Conservation (phyloP, 2,888 invertebrate species). For the Xestia sexstrigata region DNA sequence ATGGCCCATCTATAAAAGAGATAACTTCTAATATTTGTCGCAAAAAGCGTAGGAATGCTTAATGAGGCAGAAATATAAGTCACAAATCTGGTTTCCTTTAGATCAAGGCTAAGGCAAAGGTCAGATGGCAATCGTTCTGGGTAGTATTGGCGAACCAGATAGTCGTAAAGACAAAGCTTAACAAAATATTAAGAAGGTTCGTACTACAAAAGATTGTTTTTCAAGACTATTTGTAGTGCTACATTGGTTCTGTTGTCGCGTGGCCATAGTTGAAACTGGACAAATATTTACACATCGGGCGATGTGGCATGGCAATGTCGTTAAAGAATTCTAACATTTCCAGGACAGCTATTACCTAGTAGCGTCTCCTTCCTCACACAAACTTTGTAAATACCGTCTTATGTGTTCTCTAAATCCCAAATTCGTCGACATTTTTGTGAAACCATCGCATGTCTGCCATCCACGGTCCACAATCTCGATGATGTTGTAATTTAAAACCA, state of each 20-base stretch:
- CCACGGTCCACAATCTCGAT: not conserved
- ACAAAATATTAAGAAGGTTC: not conserved
- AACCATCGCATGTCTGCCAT: not conserved
- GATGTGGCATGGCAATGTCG: not conserved
- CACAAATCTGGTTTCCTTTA: constrained; percentile 39
- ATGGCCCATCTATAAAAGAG: not conserved
- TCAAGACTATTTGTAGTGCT: not conserved
- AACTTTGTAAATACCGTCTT: not conserved
- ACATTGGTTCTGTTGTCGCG: not conserved
- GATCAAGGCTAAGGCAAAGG: constrained; percentile 36
- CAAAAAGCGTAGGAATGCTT: constrained; percentile 30
- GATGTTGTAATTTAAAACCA: too few relatives aligned
- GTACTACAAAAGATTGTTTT: not conserved
- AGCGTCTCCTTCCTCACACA: not conserved
- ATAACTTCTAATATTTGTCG: not conserved
- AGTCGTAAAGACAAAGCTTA: not conserved
- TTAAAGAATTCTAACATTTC: not conserved
- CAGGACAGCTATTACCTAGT: not conserved
- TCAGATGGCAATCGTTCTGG: constrained; percentile 15
- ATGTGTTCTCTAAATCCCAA: constrained; percentile 20
- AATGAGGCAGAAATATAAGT: constrained; percentile 32
- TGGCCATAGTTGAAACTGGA: not conserved
- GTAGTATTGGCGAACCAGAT: constrained; percentile 15
- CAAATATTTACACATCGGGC: not conserved
- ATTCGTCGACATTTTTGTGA: constrained; percentile 9